Percentiles rank a stretch among this genome's conserved stretches.
These are phyloP conservation scores for Ramphastos sulfuratus DNA, from an alignment of 2,113 vertebrate species.

Conservation along the genomic window DNA sequence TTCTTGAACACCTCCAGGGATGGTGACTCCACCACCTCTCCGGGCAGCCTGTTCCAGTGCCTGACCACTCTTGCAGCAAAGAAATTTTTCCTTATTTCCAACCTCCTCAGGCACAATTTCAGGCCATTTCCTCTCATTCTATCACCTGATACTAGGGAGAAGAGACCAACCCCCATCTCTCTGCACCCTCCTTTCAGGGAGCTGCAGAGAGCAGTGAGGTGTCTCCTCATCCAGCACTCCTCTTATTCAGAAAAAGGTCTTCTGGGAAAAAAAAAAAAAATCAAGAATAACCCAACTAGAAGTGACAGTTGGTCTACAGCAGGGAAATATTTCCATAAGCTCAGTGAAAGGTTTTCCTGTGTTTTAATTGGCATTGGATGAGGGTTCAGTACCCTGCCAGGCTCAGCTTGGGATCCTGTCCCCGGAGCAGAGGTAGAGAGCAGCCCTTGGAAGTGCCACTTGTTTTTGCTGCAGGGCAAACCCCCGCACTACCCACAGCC, in stretches of 20 bases:
- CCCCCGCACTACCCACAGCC: neutral
- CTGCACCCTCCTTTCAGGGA: too few relatives aligned
- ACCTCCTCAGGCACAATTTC: too few relatives aligned
- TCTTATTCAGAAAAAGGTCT: neutral
- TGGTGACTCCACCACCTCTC: too few relatives aligned
- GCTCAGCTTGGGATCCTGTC: neutral
- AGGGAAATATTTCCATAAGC: neutral
- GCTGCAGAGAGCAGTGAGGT: too few relatives aligned
- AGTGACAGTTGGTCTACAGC: neutral
- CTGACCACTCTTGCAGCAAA: too few relatives aligned
- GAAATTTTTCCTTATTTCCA: too few relatives aligned
- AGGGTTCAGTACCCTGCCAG: neutral
- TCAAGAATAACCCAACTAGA: neutral
- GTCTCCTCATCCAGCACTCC: neutral
- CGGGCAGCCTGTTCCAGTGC: too few relatives aligned
- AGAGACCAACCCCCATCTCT: too few relatives aligned
- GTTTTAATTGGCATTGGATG: neutral
- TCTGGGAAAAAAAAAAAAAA: neutral
- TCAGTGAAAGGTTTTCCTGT: neutral
- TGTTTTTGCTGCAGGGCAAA: neutral
- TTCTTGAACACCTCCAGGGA: too few relatives aligned
- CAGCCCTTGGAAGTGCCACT: neutral
- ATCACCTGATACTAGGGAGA: too few relatives aligned
- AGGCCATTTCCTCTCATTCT: too few relatives aligned
- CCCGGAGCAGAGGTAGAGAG: neutral